phyloP scores from a whole-genome alignment of 1,140 invertebrate species.

The Calycopis cecrops region DNA sequence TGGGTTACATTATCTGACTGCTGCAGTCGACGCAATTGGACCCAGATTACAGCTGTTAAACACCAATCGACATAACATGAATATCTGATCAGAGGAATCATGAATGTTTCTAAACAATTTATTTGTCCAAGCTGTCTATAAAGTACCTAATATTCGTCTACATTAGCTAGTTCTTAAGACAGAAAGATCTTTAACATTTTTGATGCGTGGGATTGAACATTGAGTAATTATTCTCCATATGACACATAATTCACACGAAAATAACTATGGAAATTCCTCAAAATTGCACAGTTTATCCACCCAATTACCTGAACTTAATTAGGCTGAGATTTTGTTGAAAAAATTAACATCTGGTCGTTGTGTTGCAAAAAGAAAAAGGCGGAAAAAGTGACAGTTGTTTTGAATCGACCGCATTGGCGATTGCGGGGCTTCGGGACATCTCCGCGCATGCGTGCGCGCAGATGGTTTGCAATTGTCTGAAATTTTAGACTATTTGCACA shows the following conservation, averaged over 20 bases:
- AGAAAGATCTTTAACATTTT: too few species aligned
- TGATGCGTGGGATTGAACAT: not conserved
- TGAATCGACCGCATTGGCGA: slow-evolving; percentile 47
- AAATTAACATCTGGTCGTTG: slow-evolving; percentile 39
- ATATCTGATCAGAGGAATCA: too few species aligned
- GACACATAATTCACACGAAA: slow-evolving; percentile 48
- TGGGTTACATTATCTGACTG: too few species aligned
- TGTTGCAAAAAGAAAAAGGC: slow-evolving; percentile 41
- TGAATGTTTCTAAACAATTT: too few species aligned
- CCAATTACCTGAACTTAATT: slow-evolving; percentile 35
- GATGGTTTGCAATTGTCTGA: slow-evolving; percentile 43
- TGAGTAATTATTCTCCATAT: slow-evolving; percentile 17
- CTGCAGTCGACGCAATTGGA: too few species aligned
- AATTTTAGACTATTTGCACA: slow-evolving; percentile 22
- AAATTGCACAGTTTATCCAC: slow-evolving; percentile 29
- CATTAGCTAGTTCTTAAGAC: too few species aligned
- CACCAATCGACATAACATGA: too few species aligned
- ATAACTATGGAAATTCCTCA: slow-evolving; percentile 26
- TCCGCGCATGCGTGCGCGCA: slow-evolving; percentile 44
- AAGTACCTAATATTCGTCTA: too few species aligned
- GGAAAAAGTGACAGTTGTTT: slow-evolving; percentile 59
- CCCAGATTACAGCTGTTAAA: too few species aligned
- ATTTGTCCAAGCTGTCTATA: too few species aligned
- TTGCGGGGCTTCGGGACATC: slow-evolving; percentile 46
- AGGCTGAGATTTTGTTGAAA: slow-evolving; percentile 48